A percentile compares a stretch with the other conserved stretches of the same genome.
Conservation (phyloP, 2,888 invertebrate genomes). For the Harpagoxenus sublaevis region DNA sequence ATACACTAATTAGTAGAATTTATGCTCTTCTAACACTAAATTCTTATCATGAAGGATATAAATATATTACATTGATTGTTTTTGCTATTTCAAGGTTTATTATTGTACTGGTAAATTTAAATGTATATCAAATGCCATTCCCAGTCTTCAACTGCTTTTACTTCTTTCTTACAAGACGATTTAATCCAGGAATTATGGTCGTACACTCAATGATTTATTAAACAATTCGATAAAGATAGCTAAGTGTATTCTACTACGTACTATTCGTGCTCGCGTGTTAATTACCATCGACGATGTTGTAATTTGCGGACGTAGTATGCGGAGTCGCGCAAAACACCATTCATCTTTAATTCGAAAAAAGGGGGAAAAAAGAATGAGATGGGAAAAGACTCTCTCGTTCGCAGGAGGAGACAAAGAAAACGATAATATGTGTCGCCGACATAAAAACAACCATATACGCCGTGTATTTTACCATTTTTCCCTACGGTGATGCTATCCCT, state of each 20-base stretch:
- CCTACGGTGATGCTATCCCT: not conserved
- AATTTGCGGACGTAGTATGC: not conserved
- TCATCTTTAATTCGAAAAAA: not conserved
- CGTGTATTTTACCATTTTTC: constrained; percentile 5
- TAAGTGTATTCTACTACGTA: not conserved
- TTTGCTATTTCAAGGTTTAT: not conserved
- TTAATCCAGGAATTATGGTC: not conserved
- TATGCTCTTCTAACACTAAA: not conserved
- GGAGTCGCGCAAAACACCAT: not conserved
- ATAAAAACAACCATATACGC: constrained; percentile 25
- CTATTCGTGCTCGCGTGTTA: not conserved
- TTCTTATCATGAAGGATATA: not conserved
- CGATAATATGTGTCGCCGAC: constrained; percentile 63
- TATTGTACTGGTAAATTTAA: not conserved
- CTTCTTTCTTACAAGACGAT: not conserved
- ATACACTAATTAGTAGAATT: not conserved
- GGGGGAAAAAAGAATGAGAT: constrained; percentile 4
- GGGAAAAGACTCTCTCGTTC: constrained; percentile 51
- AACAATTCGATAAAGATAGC: too few species aligned
- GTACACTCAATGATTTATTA: constrained; percentile 25
- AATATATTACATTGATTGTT: not conserved
- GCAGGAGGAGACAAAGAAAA: constrained; percentile 67
- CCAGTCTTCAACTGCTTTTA: not conserved
- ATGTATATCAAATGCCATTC: not conserved
- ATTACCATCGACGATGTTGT: not conserved